These are phyloP conservation scores for Spongilla lacustris DNA, from an alignment of 37 sponge, comb jelly and placozoan genomes.

Conservation along the genomic window DNA sequence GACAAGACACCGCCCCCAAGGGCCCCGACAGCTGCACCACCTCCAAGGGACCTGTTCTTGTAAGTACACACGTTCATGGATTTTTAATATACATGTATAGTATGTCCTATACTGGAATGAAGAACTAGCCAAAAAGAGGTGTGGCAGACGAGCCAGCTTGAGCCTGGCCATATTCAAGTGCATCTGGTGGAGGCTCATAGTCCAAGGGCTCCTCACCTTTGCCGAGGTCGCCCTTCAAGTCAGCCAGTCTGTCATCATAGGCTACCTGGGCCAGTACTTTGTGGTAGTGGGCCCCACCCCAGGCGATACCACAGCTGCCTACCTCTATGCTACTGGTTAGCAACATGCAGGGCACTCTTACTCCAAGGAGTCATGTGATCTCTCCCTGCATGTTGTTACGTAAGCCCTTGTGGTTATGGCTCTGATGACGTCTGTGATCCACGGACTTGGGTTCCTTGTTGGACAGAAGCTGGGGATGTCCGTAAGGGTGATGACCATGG, in stretches of 20 bases:
- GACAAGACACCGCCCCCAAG: background rate
- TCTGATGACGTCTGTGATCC: constrained; percentile 13
- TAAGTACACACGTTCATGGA: constrained; percentile 24
- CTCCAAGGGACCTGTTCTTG: constrained; percentile 48
- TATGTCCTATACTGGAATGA: constrained; percentile 31
- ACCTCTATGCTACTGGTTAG: background rate
- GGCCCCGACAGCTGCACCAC: background rate
- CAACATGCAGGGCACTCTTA: background rate
- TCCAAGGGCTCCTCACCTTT: constrained; percentile 40
- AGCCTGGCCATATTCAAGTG: constrained; percentile 59
- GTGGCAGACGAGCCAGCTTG: constrained; percentile 46
- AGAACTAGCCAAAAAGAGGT: constrained; percentile 41
- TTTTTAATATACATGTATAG: background rate
- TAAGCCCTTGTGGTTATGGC: constrained; percentile 42
- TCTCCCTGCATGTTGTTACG: background rate
- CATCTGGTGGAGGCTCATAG: constrained; percentile 29
- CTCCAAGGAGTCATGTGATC: background rate
- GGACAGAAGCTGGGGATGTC: constrained; percentile 55
- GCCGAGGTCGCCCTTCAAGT: constrained; percentile 18
- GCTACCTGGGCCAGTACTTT: constrained; percentile 10
- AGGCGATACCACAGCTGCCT: background rate
- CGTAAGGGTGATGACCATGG: constrained; percentile 39
- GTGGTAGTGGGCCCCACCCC: background rate
- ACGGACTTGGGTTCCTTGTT: constrained; percentile 36
- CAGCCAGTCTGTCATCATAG: background rate